Evolutionary conservation across 2,888 invertebrate species (phyloP).

Genomic region (Melanotus villosus): DNA sequence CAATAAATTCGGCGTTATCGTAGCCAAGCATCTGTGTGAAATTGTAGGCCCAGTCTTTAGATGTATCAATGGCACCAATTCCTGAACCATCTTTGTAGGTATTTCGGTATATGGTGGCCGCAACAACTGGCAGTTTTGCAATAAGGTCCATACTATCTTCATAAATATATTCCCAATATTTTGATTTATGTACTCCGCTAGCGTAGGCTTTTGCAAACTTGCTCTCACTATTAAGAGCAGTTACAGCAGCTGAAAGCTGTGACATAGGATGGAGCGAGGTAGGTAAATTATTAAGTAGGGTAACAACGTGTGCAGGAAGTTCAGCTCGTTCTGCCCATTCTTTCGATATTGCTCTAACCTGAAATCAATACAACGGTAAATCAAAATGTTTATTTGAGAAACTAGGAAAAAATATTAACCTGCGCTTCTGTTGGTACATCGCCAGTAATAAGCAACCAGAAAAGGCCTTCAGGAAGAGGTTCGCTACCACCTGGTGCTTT

Average conservation of each 20-base stretch:
- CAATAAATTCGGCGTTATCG: slow-evolving; percentile 86
- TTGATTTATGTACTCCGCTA: slow-evolving; percentile 88
- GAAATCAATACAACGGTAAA: slow-evolving; percentile 25
- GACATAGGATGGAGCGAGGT: slow-evolving; percentile 94
- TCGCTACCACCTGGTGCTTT: slow-evolving; percentile 86
- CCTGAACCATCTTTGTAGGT: slow-evolving; percentile 87
- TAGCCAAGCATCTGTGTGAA: slow-evolving; percentile 94
- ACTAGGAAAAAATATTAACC: slow-evolving; percentile 66
- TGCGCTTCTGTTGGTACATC: slow-evolving; percentile 88
- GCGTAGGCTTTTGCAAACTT: slow-evolving; percentile 92
- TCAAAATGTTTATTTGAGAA: slow-evolving; percentile 1
- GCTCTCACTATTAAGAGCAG: slow-evolving; percentile 93
- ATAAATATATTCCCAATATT: slow-evolving; percentile 93
- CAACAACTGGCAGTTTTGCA: slow-evolving; percentile 94
- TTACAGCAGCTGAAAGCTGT: slow-evolving; percentile 92
- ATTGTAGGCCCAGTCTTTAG: slow-evolving; percentile 94
- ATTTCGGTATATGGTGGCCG: slow-evolving; percentile 95
- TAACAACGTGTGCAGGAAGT: slow-evolving; percentile 92
- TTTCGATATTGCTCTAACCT: slow-evolving; percentile 81
- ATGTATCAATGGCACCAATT: slow-evolving; percentile 89
- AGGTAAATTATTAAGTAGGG: slow-evolving; percentile 93
- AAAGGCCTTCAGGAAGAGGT: slow-evolving; percentile 94
- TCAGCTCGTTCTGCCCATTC: slow-evolving; percentile 93
- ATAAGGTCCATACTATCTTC: slow-evolving; percentile 97
- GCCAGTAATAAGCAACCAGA: slow-evolving; percentile 93